Evolutionary conservation across 2,113 vertebrate genomes (phyloP), one percentile per base, ranked within the genome.

Genomic region (Pteronura brasiliensis): DNA sequence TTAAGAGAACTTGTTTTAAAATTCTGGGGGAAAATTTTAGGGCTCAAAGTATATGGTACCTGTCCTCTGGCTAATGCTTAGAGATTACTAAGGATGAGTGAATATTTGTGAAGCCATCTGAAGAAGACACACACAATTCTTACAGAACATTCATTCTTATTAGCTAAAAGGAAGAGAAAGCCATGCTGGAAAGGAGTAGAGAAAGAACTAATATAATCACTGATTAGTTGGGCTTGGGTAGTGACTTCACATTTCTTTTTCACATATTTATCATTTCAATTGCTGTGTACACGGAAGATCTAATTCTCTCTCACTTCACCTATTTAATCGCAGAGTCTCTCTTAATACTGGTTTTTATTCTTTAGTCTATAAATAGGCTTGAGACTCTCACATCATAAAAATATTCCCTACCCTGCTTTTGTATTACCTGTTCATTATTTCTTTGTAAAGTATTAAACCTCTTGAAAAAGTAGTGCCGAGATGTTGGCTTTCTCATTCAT

Each of bases 201-300:
- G 52, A 57, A 87, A 92, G 59, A 81, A 74, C 14, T 29, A 90
- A 82, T 31, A 57, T 18, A 90, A 65, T 71, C 65, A 90, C 47
- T 76, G 95, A 72, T 20, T 84, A 36, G 6, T 3, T 55, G 25
- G 52, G 86, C 49, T 80, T 80, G n/a, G 31, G 27, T 18, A 84
- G 27, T 92, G 82, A n/a, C 36, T 96, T 87, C 36, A 81, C 69
- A 69, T 92, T 77, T 90, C 44, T 84, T 93, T 92, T 69, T 57
- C 76, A 92, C 39, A 49, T 39, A 79, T 31, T 86, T 89, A 85
- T 57, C 55, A 81, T 89, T 67, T 7, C 36, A 34, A 86, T 20
- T 92, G 57, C n/a, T 47, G 34, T 93, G 9, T 36, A 71, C 77
- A 57, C n/a, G 69, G 87, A 88, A 84, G 44, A 21, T 13, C 80